Evolutionary conservation across 30 jellyfish, hydroid and myxozoan species (phyloP).

Genomic region (Pseudorhiza aurosa): DNA sequence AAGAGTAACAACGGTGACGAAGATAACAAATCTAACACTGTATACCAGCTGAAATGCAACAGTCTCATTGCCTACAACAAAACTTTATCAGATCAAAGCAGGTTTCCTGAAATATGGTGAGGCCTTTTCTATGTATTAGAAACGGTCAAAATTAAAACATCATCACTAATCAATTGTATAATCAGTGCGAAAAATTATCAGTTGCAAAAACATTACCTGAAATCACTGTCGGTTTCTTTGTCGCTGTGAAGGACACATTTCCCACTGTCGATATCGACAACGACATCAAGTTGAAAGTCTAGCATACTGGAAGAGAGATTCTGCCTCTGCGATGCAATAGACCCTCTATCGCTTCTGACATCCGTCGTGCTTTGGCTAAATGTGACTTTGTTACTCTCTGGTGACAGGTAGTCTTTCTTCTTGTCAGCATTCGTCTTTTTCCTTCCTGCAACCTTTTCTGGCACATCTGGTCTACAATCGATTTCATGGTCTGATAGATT

Average conservation of each 20-base stretch:
- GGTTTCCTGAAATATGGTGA: no score
- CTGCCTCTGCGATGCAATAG: constrained; percentile 51
- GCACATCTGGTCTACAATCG: constrained; percentile 2
- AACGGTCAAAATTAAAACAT: no score
- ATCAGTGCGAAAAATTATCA: background rate
- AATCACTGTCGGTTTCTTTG: background rate
- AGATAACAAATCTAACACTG: no score
- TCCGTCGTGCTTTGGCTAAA: constrained; percentile 73
- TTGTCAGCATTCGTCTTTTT: background rate
- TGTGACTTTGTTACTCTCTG: constrained; percentile 55
- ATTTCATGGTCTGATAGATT: constrained; percentile 48
- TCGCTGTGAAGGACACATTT: constrained; percentile 78
- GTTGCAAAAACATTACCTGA: background rate
- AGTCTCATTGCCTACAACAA: no score
- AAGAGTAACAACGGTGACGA: no score
- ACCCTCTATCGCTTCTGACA: constrained; percentile 25
- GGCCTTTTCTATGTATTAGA: no score
- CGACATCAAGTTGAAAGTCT: constrained; percentile 86
- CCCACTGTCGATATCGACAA: constrained; percentile 93
- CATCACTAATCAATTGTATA: background rate
- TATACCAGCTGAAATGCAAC: no score
- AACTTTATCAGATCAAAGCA: no score
- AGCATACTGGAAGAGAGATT: constrained; percentile 36
- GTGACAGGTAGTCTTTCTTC: constrained; percentile 24
- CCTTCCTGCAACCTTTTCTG: background rate